Conservation (phyloP, 2,888 invertebrate species). For the Drosophila barbarae region DNA sequence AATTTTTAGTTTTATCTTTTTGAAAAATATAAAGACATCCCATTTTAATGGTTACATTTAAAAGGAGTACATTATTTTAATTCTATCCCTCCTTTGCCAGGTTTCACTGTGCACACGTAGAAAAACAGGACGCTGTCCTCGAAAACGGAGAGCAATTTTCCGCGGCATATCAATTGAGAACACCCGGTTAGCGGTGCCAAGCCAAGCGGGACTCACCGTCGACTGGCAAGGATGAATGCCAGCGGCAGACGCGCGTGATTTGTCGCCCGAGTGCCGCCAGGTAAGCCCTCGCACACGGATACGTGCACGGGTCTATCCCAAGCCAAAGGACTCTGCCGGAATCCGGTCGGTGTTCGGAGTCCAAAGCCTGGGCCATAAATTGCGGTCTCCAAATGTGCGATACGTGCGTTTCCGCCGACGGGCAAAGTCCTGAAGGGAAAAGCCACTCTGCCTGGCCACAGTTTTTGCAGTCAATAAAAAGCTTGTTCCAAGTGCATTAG, state of each 20-base stretch:
- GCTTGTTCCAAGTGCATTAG: slow-evolving; percentile 49
- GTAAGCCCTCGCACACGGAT: slow-evolving; percentile 18
- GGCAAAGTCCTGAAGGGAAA: slow-evolving; percentile 1
- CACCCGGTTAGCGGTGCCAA: slow-evolving; percentile 26
- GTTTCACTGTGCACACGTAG: slow-evolving; percentile 24
- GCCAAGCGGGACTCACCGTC: slow-evolving; percentile 18
- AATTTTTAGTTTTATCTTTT: neutral
- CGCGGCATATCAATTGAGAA: slow-evolving; percentile 61
- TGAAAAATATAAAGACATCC: neutral
- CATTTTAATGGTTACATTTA: neutral
- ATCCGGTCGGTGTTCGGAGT: slow-evolving; percentile 1
- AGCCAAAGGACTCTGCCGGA: neutral
- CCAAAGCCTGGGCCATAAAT: slow-evolving; percentile 42
- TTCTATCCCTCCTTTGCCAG: neutral
- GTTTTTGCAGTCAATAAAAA: slow-evolving; percentile 40
- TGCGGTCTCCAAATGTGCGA: slow-evolving; percentile 48
- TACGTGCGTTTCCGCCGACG: slow-evolving; percentile 39
- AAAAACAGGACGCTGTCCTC: slow-evolving; percentile 49
- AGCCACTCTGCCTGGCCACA: slow-evolving; percentile 28
- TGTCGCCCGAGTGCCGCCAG: slow-evolving; percentile 41
- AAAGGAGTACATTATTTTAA: neutral
- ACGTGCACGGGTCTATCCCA: slow-evolving; percentile 17
- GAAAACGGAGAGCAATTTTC: slow-evolving; percentile 53
- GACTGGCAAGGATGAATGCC: slow-evolving; percentile 24
- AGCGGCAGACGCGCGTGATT: slow-evolving; percentile 50